Evolutionary conservation across 2,888 invertebrate species (phyloP).

Genomic region (Platerodrilus igneus): DNA sequence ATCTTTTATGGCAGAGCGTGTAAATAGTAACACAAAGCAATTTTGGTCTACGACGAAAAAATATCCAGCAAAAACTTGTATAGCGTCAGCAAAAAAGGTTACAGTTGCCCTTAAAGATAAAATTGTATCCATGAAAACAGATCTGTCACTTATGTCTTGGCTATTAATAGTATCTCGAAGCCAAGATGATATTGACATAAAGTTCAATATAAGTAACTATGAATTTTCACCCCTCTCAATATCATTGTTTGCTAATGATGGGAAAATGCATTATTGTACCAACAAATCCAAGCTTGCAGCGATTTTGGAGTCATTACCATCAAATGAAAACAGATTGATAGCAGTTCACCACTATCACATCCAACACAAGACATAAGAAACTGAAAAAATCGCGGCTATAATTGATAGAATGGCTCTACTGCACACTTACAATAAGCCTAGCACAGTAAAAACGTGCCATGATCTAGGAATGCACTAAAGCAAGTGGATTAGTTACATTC

Average conservation of each 20-base stretch:
- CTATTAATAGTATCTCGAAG: conserved; percentile 2
- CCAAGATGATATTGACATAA: conserved; percentile 3
- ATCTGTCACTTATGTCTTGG: conserved; percentile 5
- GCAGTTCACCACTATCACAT: conserved; percentile 5
- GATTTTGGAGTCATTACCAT: conserved; percentile 2
- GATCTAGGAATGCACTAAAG: conserved; percentile 3
- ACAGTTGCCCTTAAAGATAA: conserved; percentile 7
- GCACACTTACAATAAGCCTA: conserved; percentile 4
- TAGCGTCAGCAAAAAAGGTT: conserved; percentile 8
- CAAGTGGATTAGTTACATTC: conserved; percentile 3
- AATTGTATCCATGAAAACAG: conserved; percentile 9
- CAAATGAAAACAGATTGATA: conserved; percentile 1
- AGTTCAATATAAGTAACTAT: conserved; percentile 3
- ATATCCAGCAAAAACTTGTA: conserved; percentile 8
- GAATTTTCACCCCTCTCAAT: conserved; percentile 3
- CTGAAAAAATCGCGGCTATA: conserved; percentile 1
- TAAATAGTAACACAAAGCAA: conserved; percentile 7
- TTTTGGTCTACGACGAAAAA: conserved; percentile 9
- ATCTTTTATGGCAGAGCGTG: conserved; percentile 4
- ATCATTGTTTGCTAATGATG: conserved; percentile 4
- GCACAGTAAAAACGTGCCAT: background rate
- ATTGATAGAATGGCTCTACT: conserved; percentile 2
- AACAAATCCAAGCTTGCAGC: conserved; percentile 3
- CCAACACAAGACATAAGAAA: too few species aligned
- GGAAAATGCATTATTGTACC: too few species aligned